Conservation (phyloP, 2,888 invertebrate genomes). For the Hyppa rectilinea region DNA sequence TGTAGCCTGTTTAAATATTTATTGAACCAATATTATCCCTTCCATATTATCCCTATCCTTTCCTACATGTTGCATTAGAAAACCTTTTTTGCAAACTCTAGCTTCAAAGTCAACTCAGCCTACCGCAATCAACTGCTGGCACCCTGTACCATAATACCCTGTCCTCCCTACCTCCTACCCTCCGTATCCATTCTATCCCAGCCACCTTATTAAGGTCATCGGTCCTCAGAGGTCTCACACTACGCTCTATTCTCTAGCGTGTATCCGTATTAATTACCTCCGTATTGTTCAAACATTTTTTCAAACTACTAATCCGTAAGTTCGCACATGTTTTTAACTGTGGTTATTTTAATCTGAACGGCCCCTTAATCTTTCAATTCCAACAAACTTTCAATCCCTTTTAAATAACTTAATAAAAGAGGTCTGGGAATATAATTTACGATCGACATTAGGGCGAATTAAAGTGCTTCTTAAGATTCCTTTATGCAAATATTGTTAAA, state of each 20-base stretch:
- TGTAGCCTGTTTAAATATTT: neutral
- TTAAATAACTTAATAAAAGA: slow-evolving; percentile 83
- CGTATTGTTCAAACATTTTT: neutral
- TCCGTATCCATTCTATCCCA: too few species aligned
- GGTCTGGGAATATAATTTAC: slow-evolving; percentile 78
- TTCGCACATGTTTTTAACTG: neutral
- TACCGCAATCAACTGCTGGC: too few species aligned
- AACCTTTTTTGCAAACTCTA: neutral
- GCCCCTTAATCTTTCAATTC: slow-evolving; percentile 34
- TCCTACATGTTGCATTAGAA: neutral
- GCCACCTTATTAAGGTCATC: too few species aligned
- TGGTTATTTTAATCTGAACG: neutral
- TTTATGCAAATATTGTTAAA: slow-evolving; percentile 86
- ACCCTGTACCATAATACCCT: too few species aligned
- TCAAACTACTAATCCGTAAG: neutral
- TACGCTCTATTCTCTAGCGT: too few species aligned
- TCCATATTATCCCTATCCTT: neutral
- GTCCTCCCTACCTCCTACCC: too few species aligned
- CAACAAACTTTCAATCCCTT: slow-evolving; percentile 52
- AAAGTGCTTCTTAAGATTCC: slow-evolving; percentile 86
- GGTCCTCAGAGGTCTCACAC: too few species aligned
- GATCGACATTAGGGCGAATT: slow-evolving; percentile 77
- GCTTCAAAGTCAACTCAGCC: too few species aligned
- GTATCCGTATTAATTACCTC: neutral
- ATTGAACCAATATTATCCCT: neutral